A percentile compares a stretch with the other conserved stretches of the same genome.
phyloP scores from a whole-genome alignment of 2,113 vertebrate species.

The Glaucomys volans region DNA sequence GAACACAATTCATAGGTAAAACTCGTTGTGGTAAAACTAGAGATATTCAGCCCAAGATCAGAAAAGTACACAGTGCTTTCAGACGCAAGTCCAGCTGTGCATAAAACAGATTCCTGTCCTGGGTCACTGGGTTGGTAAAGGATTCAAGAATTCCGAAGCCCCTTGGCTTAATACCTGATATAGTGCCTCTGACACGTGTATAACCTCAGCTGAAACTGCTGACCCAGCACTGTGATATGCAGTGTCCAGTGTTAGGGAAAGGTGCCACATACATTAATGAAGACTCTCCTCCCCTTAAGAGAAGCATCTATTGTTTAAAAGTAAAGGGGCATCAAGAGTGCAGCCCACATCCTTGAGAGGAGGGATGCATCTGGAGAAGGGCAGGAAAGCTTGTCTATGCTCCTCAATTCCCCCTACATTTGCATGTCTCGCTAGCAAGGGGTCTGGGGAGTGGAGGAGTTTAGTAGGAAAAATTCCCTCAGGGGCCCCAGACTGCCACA shows the following conservation, averaged over 20 bases:
- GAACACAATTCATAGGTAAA: neutral
- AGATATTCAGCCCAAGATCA: neutral
- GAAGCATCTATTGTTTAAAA: neutral
- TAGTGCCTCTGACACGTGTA: neutral
- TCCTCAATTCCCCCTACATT: neutral
- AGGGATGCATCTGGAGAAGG: neutral
- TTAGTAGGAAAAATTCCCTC: neutral
- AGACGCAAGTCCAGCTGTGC: neutral
- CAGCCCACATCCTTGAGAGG: neutral
- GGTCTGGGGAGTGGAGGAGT: fast-evolving
- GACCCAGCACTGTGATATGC: neutral
- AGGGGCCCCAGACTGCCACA: neutral
- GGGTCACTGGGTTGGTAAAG: neutral
- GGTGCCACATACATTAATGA: neutral
- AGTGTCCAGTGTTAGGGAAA: too few relatives aligned
- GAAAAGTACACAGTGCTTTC: fast-evolving
- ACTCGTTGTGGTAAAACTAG: neutral
- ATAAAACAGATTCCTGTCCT: neutral
- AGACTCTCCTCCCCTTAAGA: neutral
- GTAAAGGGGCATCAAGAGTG: neutral
- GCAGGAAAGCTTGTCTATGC: neutral
- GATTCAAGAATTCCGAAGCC: neutral
- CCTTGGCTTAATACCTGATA: neutral
- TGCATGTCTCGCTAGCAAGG: neutral
- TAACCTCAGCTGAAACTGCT: neutral